Evolutionary conservation across 2,888 invertebrate genomes (phyloP).

Genomic region (Epirrita christyi): DNA sequence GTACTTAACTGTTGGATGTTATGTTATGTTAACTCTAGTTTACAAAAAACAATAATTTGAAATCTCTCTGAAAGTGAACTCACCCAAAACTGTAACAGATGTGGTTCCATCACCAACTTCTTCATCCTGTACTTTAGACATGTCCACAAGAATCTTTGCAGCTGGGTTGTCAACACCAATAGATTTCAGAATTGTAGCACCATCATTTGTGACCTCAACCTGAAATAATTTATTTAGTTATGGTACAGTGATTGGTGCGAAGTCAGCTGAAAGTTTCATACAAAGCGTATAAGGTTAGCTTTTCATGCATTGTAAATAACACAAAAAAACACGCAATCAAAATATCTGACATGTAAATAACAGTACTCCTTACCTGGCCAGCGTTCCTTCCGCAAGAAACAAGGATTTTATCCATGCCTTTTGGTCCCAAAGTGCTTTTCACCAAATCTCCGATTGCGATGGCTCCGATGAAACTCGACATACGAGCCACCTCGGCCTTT

Average conservation of each 20-base stretch:
- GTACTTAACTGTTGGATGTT: no score
- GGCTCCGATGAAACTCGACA: conserved; percentile 99
- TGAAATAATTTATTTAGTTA: conserved; percentile 46
- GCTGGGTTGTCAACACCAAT: conserved; percentile 99
- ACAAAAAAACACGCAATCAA: neutral
- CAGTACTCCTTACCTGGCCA: conserved; percentile 79
- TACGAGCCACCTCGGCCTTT: conserved; percentile 97
- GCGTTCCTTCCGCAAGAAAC: conserved; percentile 92
- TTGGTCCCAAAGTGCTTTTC: conserved; percentile 98
- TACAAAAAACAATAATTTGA: no score
- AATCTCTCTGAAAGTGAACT: conserved; percentile 20
- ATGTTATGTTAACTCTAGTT: no score
- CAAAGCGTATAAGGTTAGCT: conserved; percentile 23
- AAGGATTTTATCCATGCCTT: conserved; percentile 98
- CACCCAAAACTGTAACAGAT: conserved; percentile 96
- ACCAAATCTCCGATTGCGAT: conserved; percentile 99
- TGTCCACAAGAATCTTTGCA: conserved; percentile 99
- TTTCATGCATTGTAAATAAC: neutral
- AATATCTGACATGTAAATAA: neutral
- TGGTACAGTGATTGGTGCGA: neutral
- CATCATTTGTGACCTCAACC: conserved; percentile 99
- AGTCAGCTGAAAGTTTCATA: no score
- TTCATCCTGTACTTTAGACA: conserved; percentile 99
- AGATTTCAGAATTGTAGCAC: conserved; percentile 98
- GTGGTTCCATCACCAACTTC: conserved; percentile 99